phyloP scores from a whole-genome alignment of 2,888 invertebrate species.

The Beris morrisii region DNA sequence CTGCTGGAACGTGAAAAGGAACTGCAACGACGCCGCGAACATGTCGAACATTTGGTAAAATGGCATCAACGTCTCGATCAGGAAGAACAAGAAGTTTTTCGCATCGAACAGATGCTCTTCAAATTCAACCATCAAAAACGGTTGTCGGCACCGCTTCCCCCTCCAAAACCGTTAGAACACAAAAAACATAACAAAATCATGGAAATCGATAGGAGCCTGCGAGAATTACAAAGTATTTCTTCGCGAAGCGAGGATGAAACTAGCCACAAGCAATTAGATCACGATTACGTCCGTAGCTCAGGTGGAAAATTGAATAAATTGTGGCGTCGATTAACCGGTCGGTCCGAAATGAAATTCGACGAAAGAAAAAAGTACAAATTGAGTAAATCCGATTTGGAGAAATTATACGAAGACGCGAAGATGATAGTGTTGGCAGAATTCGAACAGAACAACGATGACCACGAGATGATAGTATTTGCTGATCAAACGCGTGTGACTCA shows the following conservation, averaged over 20 bases:
- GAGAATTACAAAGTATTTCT: conserved; percentile 45
- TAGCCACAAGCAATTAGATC: background rate
- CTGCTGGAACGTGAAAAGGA: conserved; percentile 58
- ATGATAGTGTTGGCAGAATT: conserved; percentile 46
- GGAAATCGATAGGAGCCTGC: conserved; percentile 49
- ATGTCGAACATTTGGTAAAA: conserved; percentile 59
- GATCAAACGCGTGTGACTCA: conserved; percentile 23
- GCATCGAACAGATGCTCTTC: conserved; percentile 55
- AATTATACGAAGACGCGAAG: conserved; percentile 56
- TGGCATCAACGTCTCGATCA: conserved; percentile 60
- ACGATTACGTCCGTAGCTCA: conserved; percentile 45
- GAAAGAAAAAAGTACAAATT: conserved; percentile 52
- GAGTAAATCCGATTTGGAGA: conserved; percentile 54
- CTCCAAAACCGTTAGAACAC: background rate
- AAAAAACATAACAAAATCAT: conserved; percentile 47
- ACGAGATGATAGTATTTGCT: background rate
- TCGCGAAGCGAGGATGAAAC: conserved; percentile 9
- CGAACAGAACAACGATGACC: conserved; percentile 41
- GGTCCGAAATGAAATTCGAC: conserved; percentile 53
- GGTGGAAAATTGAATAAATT: conserved; percentile 56
- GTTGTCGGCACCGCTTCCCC: background rate
- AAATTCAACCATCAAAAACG: conserved; percentile 39
- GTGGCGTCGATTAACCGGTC: conserved; percentile 57
- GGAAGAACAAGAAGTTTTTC: conserved; percentile 59
- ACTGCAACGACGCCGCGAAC: conserved; percentile 56